A percentile compares a stretch with the other conserved stretches of the same genome.
Evolutionary conservation across 1,140 invertebrate genomes (phyloP).

Genomic region (Drosophila kanapiae): DNA sequence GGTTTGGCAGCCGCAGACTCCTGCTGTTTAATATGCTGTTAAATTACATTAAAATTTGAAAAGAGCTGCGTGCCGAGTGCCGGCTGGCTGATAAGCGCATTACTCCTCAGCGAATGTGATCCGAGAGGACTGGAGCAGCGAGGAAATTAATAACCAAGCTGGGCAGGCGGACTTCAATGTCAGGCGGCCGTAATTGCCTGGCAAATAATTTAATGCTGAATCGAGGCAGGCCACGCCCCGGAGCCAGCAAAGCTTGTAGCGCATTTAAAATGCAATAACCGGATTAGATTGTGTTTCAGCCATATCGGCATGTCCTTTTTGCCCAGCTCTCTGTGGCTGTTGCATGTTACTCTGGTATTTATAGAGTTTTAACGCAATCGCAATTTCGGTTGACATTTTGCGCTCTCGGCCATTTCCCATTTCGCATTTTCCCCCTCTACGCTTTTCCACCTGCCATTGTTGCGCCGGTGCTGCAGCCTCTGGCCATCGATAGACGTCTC

Average conservation of each 20-base stretch:
- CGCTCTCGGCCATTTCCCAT: conserved; percentile 60
- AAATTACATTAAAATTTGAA: conserved; percentile 80
- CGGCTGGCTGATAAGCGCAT: conserved; percentile 71
- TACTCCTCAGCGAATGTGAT: conserved; percentile 16
- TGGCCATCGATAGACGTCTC: conserved; percentile 65
- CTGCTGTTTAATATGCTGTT: conserved; percentile 80
- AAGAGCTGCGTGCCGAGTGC: conserved; percentile 51
- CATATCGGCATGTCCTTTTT: conserved; percentile 70
- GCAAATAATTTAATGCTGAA: conserved; percentile 56
- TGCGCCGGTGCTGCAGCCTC: conserved; percentile 45
- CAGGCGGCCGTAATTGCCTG: conserved; percentile 51
- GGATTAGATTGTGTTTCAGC: conserved; percentile 82
- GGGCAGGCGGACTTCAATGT: conserved; percentile 27
- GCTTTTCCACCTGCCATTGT: conserved; percentile 42
- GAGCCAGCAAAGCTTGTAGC: conserved; percentile 55
- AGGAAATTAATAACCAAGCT: conserved; percentile 3
- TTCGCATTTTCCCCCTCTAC: conserved; percentile 22
- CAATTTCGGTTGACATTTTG: conserved; percentile 82
- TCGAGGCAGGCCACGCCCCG: conserved; percentile 28
- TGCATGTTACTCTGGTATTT: conserved; percentile 82
- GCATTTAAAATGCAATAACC: conserved; percentile 83
- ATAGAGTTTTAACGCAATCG: conserved; percentile 84
- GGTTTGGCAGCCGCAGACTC: conserved; percentile 53
- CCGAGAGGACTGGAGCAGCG: background rate
- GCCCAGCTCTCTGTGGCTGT: conserved; percentile 35